Evolutionary conservation across 1,140 invertebrate genomes (phyloP).

Genomic region (Pseudomyrmex flavicornis): DNA sequence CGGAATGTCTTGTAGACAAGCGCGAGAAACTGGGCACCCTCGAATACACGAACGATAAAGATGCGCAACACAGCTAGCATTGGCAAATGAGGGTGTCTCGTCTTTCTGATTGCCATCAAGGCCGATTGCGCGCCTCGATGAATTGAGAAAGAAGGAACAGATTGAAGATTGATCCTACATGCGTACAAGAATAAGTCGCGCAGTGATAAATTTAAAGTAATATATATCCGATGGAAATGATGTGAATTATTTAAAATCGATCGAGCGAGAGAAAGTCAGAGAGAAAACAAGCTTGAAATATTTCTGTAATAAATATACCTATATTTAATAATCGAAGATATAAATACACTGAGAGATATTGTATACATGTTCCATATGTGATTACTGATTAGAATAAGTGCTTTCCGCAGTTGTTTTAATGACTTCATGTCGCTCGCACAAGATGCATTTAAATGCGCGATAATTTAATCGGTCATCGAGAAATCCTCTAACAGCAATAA

Average conservation of each 20-base stretch:
- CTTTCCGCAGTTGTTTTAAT: neutral
- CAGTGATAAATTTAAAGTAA: slow-evolving; percentile 48
- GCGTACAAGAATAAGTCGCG: slow-evolving; percentile 21
- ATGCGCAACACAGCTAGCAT: slow-evolving; percentile 36
- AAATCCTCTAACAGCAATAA: slow-evolving; percentile 48
- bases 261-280: neutral
- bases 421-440: slow-evolving; percentile 11
- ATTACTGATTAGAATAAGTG: neutral
- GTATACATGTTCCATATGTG: neutral
- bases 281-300: too few species aligned
- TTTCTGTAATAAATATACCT: too few species aligned
- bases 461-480: slow-evolving; percentile 48
- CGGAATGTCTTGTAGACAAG: slow-evolving; percentile 24
- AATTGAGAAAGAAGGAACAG: slow-evolving; percentile 14
- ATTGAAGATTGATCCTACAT: slow-evolving; percentile 29
- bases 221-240: neutral
- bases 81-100: slow-evolving; percentile 71
- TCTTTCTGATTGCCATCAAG: slow-evolving; percentile 70
- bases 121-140: slow-evolving; percentile 27
- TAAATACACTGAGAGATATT: too few species aligned
- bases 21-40: slow-evolving; percentile 41
- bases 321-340: too few species aligned
- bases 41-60: slow-evolving; percentile 61
- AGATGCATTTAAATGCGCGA: slow-evolving; percentile 43
- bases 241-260: slow-evolving; percentile 21